Evolutionary conservation across 2,888 invertebrate species (phyloP), one percentile per base, ranked within the genome.

Genomic region (Aphidoletes aphidimyza): DNA sequence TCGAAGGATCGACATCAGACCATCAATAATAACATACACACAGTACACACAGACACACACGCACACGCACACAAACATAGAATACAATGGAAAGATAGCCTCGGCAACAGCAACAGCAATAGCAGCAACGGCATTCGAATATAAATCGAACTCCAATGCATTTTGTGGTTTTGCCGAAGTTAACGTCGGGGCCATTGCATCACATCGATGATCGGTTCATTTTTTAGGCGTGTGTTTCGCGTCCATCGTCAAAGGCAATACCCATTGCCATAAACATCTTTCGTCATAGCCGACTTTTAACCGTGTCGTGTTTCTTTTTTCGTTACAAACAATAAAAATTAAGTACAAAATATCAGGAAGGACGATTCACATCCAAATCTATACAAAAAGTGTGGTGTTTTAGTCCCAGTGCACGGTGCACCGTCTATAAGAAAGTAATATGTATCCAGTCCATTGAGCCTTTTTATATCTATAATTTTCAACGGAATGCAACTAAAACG

Each of bases 141-240:
- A 5, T 30, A 69, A 14, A 30, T 69, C 69, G 69, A n/a, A 69
- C 30, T 69, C 2, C 69, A 69, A 34, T 69, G 69, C 3, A 69
- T 69, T 69, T 69, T 69, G 69, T 69, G 69, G 69, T 69, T 69
- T 30, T n/a, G n/a, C n/a, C n/a, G n/a, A n/a, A n/a, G n/a, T n/a
- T n/a, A n/a, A 54, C 3, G 26, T 6, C 26, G 26, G 2, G n/a
- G 22, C 54, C 47, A 54, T 54, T 69, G n/a, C 30, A 69, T 30
- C 34, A 34, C 69, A 69, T 30, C 30, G 30, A 30, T 14, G 69
- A 69, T 69, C 69, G 54, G n/a, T n/a, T 54, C 11, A 8, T 22
- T 54, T 54, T 69, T 11, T 1, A n/a, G 11, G 3, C 69, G 69
- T 30, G 30, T 69, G 69, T 69, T 69, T 69, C 69, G 69, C n/a